Percentiles rank a stretch among this genome's conserved stretches.
Evolutionary conservation across 2,797 vertebrate species (phyloP).

Genomic region (Sebastes jordani): DNA sequence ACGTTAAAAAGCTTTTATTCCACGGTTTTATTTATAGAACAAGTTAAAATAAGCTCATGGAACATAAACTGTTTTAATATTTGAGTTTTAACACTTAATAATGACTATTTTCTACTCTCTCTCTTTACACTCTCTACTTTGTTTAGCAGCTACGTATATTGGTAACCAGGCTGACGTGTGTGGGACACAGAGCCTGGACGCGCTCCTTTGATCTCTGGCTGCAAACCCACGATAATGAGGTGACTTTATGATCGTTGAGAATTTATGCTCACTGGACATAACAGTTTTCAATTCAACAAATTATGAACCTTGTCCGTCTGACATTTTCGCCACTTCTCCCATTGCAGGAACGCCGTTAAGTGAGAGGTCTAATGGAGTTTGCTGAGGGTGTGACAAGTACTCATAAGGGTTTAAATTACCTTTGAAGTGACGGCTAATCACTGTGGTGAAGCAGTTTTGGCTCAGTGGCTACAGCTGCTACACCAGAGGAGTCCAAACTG

Average conservation of each 20-base stretch:
- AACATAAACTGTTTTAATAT: slow-evolving; percentile 22
- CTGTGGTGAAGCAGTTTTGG: slow-evolving; percentile 20
- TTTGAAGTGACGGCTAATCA: slow-evolving; percentile 60
- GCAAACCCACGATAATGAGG: slow-evolving; percentile 48
- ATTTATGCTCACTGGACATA: slow-evolving; percentile 50
- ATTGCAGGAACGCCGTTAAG: slow-evolving; percentile 25
- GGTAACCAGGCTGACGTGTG: slow-evolving; percentile 41
- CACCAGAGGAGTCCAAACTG: neutral
- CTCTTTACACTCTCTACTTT: slow-evolving; percentile 1
- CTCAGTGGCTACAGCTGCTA: slow-evolving; percentile 31
- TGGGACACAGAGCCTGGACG: slow-evolving; percentile 23
- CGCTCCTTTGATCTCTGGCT: slow-evolving; percentile 46
- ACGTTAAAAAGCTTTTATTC: neutral
- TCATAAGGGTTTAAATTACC: slow-evolving; percentile 53
- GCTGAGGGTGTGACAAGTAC: slow-evolving; percentile 52
- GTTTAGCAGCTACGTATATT: slow-evolving; percentile 7
- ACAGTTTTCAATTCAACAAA: slow-evolving; percentile 54
- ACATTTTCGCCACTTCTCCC: slow-evolving; percentile 39
- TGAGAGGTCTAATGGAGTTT: slow-evolving; percentile 44
- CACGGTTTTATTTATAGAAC: neutral
- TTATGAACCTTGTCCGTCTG: slow-evolving; percentile 32
- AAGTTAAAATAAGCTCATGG: slow-evolving; percentile 1
- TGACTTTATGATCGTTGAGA: slow-evolving; percentile 50
- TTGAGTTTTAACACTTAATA: slow-evolving; percentile 41
- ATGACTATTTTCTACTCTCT: slow-evolving; percentile 8